Percentiles rank a stretch among this genome's conserved stretches.
These are phyloP conservation scores for Blastobasis lacticolella DNA, from an alignment of 2,888 invertebrate genomes.

Conservation along the genomic window DNA sequence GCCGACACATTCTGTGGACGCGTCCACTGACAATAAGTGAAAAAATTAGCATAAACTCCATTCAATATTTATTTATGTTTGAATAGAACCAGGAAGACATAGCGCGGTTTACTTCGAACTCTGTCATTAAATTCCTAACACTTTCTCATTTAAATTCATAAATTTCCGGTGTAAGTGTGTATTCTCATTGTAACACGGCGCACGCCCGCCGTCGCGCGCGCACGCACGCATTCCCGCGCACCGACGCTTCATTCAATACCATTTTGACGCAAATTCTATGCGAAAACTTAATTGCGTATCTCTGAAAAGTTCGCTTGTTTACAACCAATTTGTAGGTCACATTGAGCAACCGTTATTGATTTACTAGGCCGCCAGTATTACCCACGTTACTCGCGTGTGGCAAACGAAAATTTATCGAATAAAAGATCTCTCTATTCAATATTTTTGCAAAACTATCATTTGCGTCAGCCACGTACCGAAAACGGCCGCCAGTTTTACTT, in stretches of 20 bases:
- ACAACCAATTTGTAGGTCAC: constrained; percentile 18
- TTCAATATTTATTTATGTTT: constrained; percentile 53
- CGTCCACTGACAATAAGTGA: constrained; percentile 40
- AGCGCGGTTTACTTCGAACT: constrained; percentile 45
- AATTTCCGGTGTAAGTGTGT: constrained; percentile 68
- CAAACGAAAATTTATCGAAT: constrained; percentile 28
- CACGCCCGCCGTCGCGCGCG: constrained; percentile 63
- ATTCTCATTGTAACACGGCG: constrained; percentile 46
- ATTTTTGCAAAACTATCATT: constrained; percentile 39
- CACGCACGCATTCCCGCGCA: constrained; percentile 44
- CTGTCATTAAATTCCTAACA: constrained; percentile 70
- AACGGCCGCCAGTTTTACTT: constrained; percentile 2
- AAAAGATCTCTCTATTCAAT: constrained; percentile 37
- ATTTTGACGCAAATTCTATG: constrained; percentile 14
- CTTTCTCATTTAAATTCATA: constrained; percentile 74
- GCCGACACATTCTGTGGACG: constrained; percentile 32
- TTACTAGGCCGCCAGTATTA: constrained; percentile 11
- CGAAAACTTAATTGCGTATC: constrained; percentile 15
- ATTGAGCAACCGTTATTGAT: constrained; percentile 17
- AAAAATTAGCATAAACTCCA: constrained; percentile 25
- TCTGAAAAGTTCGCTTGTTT: constrained; percentile 17
- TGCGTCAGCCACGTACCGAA: constrained; percentile 20
- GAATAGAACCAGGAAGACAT: constrained; percentile 41
- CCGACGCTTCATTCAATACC: constrained; percentile 25
- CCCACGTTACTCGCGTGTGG: constrained; percentile 36